A percentile compares a stretch with the other conserved stretches of the same genome.
Evolutionary conservation across 2,113 vertebrate species (phyloP).

Genomic region (Ailurus styani): DNA sequence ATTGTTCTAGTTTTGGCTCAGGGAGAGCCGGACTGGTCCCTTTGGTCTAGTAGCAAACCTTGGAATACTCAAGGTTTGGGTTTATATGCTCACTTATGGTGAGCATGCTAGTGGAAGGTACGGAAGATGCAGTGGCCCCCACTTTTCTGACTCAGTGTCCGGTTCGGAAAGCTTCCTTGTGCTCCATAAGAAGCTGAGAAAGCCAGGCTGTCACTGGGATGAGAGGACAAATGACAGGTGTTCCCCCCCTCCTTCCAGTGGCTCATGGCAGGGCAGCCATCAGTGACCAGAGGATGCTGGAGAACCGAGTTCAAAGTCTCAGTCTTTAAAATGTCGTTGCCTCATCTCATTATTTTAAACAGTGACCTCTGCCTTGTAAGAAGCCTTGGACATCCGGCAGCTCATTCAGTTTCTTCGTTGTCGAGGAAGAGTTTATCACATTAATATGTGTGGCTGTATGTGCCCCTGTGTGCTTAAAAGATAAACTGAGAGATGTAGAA

Average conservation of each 20-base stretch:
- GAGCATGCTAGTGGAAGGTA: accelerated
- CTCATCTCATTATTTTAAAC: background rate
- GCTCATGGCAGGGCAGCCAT: background rate
- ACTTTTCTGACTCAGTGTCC: background rate
- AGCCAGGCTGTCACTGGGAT: background rate
- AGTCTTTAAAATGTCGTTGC: background rate
- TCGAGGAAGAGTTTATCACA: background rate
- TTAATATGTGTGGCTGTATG: background rate
- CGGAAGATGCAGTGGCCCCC: accelerated
- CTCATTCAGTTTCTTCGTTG: background rate
- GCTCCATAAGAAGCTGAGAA: accelerated
- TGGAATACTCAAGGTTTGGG: accelerated
- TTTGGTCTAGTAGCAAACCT: background rate
- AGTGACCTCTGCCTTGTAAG: background rate
- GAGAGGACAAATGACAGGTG: accelerated
- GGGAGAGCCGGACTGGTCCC: background rate
- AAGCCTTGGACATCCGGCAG: background rate
- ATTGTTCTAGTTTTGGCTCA: background rate
- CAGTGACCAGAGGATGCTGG: background rate
- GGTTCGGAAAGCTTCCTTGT: background rate
- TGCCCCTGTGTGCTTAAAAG: background rate
- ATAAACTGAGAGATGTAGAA: background rate
- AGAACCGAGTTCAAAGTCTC: background rate
- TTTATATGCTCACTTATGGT: accelerated
- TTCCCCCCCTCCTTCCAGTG: accelerated